Base-by-base conservation (phyloP, 2,797 vertebrate genomes). In the Periophthalmus magnuspinnatus region DNA sequence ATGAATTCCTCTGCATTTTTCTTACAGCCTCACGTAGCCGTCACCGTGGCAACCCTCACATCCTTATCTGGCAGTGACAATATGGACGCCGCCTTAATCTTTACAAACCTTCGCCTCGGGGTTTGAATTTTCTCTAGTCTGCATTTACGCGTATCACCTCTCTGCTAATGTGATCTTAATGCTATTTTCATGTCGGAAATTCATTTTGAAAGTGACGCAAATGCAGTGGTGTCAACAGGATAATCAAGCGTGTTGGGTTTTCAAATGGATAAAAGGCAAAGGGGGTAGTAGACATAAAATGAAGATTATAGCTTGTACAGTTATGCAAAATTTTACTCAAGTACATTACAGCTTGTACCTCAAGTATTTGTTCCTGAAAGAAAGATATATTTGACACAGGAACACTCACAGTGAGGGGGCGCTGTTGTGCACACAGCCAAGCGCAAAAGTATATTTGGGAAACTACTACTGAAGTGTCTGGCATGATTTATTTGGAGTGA, bases 81-180 rank as follows among this genome's bases (percentile, higher is more conserved):
- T 45, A 36, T 56, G 22, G 10, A 74, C 56, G 6, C n/a, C 6
- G 10, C 7, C n/a, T 57, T 67, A 34, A n/a, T 72, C 32, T 66
- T 1, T 11, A 58, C 67, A 32, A 67, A 56, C 65, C 14, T 21
- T 60, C 11, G 21, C 66, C 66, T 28, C 1, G 57, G 62, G 54
- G 6, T 21, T 5, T n/a, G 66, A 1, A 38, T 63, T 65, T 67
- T 74, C 61, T 47, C 5, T 22, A 41, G 70, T 65, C 50, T 55
- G 50, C 45, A 62, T 13, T 22, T 57, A 22, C 21, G 61, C 2
- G 6, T 48, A 33, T 71, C 66, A 67, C 48, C 50, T 66, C 7
- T 63, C 66, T 70, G 70, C 57, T 22, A 10, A 69, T 72, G 68
- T 75, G 74, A 70, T 56, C 72, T 66, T 72, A 70, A 72, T 78